Base-by-base conservation (phyloP, 2,797 vertebrate species). In the Macroramphosus scolopax region DNA sequence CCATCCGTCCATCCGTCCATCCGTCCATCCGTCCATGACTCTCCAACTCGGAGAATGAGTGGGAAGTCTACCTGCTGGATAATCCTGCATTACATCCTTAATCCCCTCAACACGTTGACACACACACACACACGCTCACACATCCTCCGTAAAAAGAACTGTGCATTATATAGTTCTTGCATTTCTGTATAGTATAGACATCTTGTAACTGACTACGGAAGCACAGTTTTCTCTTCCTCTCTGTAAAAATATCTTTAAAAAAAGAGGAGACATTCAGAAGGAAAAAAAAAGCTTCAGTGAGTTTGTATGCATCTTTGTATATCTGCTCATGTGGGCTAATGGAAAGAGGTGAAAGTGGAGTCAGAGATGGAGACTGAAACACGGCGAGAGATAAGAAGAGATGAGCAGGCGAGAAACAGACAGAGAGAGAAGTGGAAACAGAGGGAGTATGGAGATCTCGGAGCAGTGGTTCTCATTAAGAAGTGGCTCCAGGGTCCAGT, bases 31-130 rank as follows among this genome's bases (percentile, higher is more conserved):
- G 20, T 30, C 28, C 31, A 17, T 17, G 31, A 33, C 32, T 49
- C 61, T 65, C 50, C 55, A 67, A 51, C 42, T 65, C 33, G 68
- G 51, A 80, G 58, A 67, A 80, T 62, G 80, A 78, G 71, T 78
- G 62, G 77, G 72, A 72, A 85, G 77, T 87, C 82, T 88, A 88
- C 85, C 85, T 87, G 77, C 71, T 80, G 83, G 88, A 89, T 91
- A 89, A 90, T 86, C 84, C 84, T 73, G 83, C 75, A 90, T 89
- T 89, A 90, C 88, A 87, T 65, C 68, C 81, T 60, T 88, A 90
- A 89, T 89, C 88, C 83, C 56, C 67, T 75, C 59, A 66, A 56
- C 58, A 52, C 83, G 63, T 77, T 69, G 68, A 52, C 77, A 57
- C 53, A 52, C 55, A 53, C 18, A 18, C 35, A 25, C 42, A 11